phyloP scores from a whole-genome alignment of 1,140 invertebrate species.

The Procambarus clarkii region DNA sequence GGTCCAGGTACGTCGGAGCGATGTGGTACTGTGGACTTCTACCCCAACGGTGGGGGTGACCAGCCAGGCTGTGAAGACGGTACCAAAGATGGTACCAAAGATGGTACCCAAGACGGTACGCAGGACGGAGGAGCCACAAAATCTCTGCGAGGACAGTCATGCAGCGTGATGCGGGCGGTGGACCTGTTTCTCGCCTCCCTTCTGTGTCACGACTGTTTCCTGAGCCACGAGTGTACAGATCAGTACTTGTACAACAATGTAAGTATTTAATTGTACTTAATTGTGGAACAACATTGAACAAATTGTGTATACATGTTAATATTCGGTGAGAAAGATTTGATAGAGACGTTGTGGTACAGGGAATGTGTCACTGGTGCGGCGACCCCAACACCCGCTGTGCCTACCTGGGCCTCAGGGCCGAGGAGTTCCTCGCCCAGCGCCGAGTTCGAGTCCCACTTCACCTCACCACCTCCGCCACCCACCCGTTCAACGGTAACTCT shows the following conservation, averaged over 20 bases:
- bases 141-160: background rate
- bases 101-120: background rate
- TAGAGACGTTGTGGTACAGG: too few species aligned
- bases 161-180: slow-evolving; percentile 69
- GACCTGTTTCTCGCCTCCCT: slow-evolving; percentile 72
- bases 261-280: too few species aligned
- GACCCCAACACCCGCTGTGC: slow-evolving; percentile 83
- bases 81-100: background rate
- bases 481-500: slow-evolving; percentile 85
- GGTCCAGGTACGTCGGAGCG: background rate
- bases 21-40: slow-evolving; percentile 88
- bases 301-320: too few species aligned
- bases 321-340: too few species aligned
- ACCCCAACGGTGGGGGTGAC: slow-evolving; percentile 90
- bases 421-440: slow-evolving; percentile 77
- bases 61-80: slow-evolving; percentile 86
- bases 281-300: too few species aligned
- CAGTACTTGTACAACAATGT: background rate
- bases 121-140: background rate
- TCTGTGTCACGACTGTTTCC: slow-evolving; percentile 85
- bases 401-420: slow-evolving; percentile 84
- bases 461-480: slow-evolving; percentile 84
- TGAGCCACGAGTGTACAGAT: slow-evolving; percentile 84
- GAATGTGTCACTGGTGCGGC: slow-evolving; percentile 88
- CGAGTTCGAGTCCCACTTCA: slow-evolving; percentile 82